Evolutionary conservation across 2,113 vertebrate species (phyloP), one percentile per base, ranked within the genome.

Genomic region (Odocoileus hemionus): DNA sequence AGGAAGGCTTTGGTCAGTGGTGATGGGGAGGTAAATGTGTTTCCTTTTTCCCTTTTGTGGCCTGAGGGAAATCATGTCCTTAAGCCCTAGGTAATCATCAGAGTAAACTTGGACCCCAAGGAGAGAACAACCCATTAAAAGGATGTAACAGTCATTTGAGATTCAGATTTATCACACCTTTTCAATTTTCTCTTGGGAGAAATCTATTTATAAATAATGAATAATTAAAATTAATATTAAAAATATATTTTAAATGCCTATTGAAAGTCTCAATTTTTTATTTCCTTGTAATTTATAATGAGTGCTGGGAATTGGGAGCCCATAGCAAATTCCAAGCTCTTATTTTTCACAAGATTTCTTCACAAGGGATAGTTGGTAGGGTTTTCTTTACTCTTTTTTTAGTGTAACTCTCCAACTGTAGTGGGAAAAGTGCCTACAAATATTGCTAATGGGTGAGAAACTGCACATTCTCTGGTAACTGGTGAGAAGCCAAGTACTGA

Each of bases 161-260:
- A 96, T 90, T 94, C 76, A 57, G 74, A 95, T 94, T 94, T 92
- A 92, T 95, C n/a, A 52, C 33, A 76, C 7, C 14, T 93, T 96
- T 96, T 96, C 26, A 23, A 55, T 92, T 87, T 96, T 64, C 54
- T 83, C 36, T 89, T 95, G 57, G 90, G 21, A 92, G 4, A 96
- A 82, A 95, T 78, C 87, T 95, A 82, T 82, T 96, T 88, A 80
- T 47, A 87, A 97, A 43, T 76, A 88, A 88, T 95, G 61, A 97
- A 96, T 96, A 94, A 97, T 95, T 97, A 85, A 97, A 90, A 90
- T 80, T 95, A 87, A 96, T 85, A 96, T 88, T 85, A 33, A 92
- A 92, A 87, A 30, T 61, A 88, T 85, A 92, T 76, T 96, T 54
- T 88, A 95, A 89, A 88, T 94, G 67, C 54, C 30, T 94, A 15